Percentiles rank a stretch among this genome's conserved stretches.
Conservation (phyloP, 53 echinoderm and acorn worm species). For the Astropecten irregularis region DNA sequence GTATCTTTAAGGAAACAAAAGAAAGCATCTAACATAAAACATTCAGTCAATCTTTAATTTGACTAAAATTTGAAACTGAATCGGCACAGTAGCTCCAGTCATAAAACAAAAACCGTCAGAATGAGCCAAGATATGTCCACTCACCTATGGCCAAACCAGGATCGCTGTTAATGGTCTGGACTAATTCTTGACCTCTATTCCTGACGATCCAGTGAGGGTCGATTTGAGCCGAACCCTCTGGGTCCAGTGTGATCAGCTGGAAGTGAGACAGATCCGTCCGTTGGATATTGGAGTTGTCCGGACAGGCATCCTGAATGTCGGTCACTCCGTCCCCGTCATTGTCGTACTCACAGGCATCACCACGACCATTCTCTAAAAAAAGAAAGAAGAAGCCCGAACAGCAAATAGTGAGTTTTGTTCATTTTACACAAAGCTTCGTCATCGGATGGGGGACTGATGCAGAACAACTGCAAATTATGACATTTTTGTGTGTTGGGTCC, state of each 20-base stretch:
- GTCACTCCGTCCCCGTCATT: slow-evolving; percentile 91
- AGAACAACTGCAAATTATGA: no score
- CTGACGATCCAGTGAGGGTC: slow-evolving; percentile 98
- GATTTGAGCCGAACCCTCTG: slow-evolving; percentile 76
- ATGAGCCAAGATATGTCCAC: no score
- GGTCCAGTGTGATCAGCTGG: slow-evolving; percentile 86
- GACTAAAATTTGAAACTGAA: no score
- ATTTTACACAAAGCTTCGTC: no score
- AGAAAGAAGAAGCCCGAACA: not conserved
- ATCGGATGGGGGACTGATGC: no score
- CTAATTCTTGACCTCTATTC: slow-evolving; percentile 90
- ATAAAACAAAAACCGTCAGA: no score
- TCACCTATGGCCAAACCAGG: slow-evolving; percentile 93
- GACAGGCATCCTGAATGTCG: slow-evolving; percentile 84
- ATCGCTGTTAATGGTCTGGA: slow-evolving; percentile 93
- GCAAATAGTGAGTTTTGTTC: not conserved
- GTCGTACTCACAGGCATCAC: slow-evolving; percentile 91
- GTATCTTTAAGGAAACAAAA: no score
- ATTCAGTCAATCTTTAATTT: no score
- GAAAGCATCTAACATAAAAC: no score
- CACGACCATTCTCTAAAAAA: slow-evolving; percentile 73
- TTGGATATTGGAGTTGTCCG: slow-evolving; percentile 77
- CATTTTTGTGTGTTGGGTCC: no score
- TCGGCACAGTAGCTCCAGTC: no score
- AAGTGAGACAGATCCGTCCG: slow-evolving; percentile 89